Base-by-base conservation (phyloP, 2,888 invertebrate genomes). In the Odontocerum albicorne region DNA sequence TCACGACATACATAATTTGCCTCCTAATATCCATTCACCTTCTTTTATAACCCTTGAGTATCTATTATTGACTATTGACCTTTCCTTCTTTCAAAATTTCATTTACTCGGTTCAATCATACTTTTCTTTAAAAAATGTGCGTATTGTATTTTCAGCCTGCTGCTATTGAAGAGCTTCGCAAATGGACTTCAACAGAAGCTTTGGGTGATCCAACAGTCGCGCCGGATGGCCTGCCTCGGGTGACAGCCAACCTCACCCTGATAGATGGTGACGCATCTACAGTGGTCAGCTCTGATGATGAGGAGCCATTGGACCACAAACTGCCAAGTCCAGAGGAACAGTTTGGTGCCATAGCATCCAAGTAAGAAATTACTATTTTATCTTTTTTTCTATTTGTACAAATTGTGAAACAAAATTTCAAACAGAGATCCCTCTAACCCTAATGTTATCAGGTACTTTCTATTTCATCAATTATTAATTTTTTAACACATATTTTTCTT, bases 321-420 rank as follows among this genome's bases (percentile, higher is more conserved):
- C 79, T 92, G 66, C 92, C 92, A 42, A 91, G 92, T 62, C 92
- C 92, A 31, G 90, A 91, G 71, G 92, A 92, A 73, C 91, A 91
- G 73, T 81, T 90, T 63, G 84, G 88, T 72, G 85, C 88, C 65
- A 84, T 91, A 68, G 90, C 89, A 64, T 83, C 88, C 68, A 91
- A 88, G 91, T 91, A 77, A 78, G 82, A n/a, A n/a, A n/a, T n/a
- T n/a, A n/a, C n/a, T n/a, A n/a, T 44, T 27, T 27, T 21, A 6
- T 32, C 2, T 17, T 65, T 51, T 62, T 49, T 43, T 44, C 49
- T 46, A 21, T 16, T 35, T n/a, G n/a, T n/a, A n/a, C n/a, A n/a
- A n/a, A n/a, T n/a, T n/a, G n/a, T n/a, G n/a, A n/a, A n/a, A n/a
- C n/a, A n/a, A n/a, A n/a, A n/a, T n/a, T n/a, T n/a, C n/a, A n/a